Evolutionary conservation across 1,140 invertebrate species (phyloP).

Genomic region (Conopomorpha cramerella): DNA sequence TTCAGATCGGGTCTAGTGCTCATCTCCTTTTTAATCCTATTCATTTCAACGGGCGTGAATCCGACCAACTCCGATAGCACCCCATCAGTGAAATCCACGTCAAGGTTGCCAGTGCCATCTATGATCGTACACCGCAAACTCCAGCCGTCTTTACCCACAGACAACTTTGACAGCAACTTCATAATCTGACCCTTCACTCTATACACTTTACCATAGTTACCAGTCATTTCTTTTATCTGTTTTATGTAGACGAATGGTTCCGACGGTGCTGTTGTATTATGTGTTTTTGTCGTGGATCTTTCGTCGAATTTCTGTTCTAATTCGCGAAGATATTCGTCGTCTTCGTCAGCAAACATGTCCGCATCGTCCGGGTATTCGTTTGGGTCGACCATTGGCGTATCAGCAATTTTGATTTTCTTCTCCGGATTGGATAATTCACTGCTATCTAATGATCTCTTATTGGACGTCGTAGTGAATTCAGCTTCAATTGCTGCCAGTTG

Average conservation of each 20-base stretch:
- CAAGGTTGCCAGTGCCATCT: slow-evolving; percentile 37
- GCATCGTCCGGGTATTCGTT: slow-evolving; percentile 24
- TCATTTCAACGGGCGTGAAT: slow-evolving; percentile 35
- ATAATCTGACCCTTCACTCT: slow-evolving; percentile 41
- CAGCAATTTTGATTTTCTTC: slow-evolving; percentile 26
- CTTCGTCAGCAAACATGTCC: slow-evolving; percentile 23
- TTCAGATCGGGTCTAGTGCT: slow-evolving; percentile 25
- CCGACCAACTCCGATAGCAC: slow-evolving; percentile 36
- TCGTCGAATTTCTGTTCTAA: slow-evolving; percentile 27
- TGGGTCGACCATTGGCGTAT: slow-evolving; percentile 6
- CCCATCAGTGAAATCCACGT: slow-evolving; percentile 39
- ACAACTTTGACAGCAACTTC: slow-evolving; percentile 34
- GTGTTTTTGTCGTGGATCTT: slow-evolving; percentile 2
- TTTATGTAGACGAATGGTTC: slow-evolving; percentile 48
- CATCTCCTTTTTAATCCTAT: slow-evolving; percentile 29
- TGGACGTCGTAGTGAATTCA: slow-evolving; percentile 12
- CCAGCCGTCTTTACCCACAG: slow-evolving; percentile 34
- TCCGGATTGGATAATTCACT: slow-evolving; percentile 16
- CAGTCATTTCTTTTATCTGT: slow-evolving; percentile 33
- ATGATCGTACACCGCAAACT: slow-evolving; percentile 36
- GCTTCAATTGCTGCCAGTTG: slow-evolving; percentile 29
- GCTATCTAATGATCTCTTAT: slow-evolving; percentile 14
- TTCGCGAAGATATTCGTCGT: slow-evolving; percentile 32
- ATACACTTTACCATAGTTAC: slow-evolving; percentile 25
- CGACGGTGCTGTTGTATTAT: slow-evolving; percentile 5